Evolutionary conservation across 2,797 vertebrate species (phyloP).

Genomic region (Coregonus ussuriensis): DNA sequence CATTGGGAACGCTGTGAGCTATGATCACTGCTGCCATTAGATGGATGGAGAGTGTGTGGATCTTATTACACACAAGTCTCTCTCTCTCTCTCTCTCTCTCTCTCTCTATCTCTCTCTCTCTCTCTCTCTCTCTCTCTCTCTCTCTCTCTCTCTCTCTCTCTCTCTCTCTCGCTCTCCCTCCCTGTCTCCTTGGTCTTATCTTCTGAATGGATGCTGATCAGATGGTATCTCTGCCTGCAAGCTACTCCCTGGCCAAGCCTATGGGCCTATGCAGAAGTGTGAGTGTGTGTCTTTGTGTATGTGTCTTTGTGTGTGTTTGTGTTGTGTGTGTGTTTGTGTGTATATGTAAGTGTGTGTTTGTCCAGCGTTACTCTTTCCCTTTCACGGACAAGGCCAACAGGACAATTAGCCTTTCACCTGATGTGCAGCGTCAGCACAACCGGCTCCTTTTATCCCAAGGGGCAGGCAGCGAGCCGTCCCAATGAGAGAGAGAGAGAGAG

Average conservation of each 20-base stretch:
- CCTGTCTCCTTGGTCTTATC: neutral
- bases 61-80: neutral
- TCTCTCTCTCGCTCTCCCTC: neutral
- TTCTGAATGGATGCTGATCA: neutral
- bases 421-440: conserved; percentile 60
- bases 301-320: neutral
- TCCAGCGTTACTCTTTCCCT: conserved; percentile 32
- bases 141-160: too few relatives aligned
- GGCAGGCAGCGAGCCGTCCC: conserved; percentile 46
- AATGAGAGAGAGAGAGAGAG: conserved; percentile 39
- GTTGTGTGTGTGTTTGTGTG: neutral
- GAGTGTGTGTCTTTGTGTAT: neutral
- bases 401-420: conserved; percentile 64
- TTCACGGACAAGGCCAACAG: conserved; percentile 48
- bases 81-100: neutral
- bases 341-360: neutral
- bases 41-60: neutral
- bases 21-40: neutral
- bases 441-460: conserved; percentile 55
- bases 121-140: neutral
- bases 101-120: neutral
- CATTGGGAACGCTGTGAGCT: neutral
- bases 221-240: neutral
- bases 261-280: conserved; percentile 12
- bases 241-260: neutral